A percentile compares a stretch with the other conserved stretches of the same genome.
Evolutionary conservation across 2,113 vertebrate species (phyloP).

Genomic region (Ciconia stormi): DNA sequence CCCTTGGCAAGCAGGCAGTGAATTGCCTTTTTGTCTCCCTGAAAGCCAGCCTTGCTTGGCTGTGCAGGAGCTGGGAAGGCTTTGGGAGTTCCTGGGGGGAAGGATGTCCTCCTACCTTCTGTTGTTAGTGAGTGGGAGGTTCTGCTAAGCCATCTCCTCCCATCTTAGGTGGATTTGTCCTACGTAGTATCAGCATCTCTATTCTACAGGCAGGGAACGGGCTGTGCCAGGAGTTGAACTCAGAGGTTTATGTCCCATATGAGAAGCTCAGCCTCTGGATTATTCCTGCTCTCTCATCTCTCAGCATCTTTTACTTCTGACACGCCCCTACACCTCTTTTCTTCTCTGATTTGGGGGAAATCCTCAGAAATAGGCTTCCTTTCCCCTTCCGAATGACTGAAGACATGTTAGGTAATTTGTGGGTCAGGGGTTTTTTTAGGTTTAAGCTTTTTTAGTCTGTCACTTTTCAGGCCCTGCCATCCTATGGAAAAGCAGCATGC

Average conservation of each 20-base stretch:
- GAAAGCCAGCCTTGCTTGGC: background rate
- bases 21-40: background rate
- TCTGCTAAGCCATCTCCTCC: background rate
- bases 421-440: background rate
- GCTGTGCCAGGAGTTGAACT: background rate
- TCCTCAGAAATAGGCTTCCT: background rate
- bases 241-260: accelerated
- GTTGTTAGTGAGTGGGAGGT: background rate
- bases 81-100: background rate
- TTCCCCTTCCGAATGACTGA: background rate
- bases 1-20: background rate
- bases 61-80: too few relatives aligned
- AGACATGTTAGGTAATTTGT: background rate
- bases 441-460: background rate
- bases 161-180: background rate
- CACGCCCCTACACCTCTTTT: background rate
- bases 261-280: background rate
- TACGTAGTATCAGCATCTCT: background rate
- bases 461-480: background rate
- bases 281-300: background rate
- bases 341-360: background rate
- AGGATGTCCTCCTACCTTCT: background rate
- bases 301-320: background rate
- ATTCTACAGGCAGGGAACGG: background rate
- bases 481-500: background rate